A percentile compares a stretch with the other conserved stretches of the same genome.
phyloP scores from a whole-genome alignment of 1,140 invertebrate species.

The Vollenhovia emeryi region DNA sequence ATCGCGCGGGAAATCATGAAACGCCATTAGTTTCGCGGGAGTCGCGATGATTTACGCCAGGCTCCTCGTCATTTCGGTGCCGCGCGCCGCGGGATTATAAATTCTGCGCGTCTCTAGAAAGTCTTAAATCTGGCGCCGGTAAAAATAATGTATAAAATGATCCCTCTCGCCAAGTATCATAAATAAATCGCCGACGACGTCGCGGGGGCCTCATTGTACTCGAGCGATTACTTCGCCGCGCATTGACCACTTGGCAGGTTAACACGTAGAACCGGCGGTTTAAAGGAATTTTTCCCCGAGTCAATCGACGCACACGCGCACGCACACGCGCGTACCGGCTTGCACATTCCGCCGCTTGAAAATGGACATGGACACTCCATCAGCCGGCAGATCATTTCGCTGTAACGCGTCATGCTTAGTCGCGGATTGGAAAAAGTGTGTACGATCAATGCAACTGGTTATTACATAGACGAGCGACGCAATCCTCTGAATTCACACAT shows the following conservation, averaged over 20 bases:
- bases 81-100: conserved; percentile 53
- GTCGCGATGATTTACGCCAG: conserved; percentile 43
- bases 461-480: conserved; percentile 35
- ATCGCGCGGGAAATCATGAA: neutral
- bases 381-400: conserved; percentile 18
- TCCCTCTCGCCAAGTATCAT: conserved; percentile 32
- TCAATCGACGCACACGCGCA: neutral
- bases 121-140: conserved; percentile 44
- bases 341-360: conserved; percentile 24
- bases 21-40: conserved; percentile 8
- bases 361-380: conserved; percentile 31
- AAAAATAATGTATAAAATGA: conserved; percentile 63
- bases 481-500: conserved; percentile 45
- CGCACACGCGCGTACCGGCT: neutral
- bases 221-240: conserved; percentile 6
- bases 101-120: conserved; percentile 28
- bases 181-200: conserved; percentile 61
- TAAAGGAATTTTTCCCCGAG: conserved; percentile 15
- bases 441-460: conserved; percentile 35
- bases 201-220: conserved; percentile 34
- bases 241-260: conserved; percentile 35
- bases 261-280: conserved; percentile 12
- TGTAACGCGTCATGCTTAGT: conserved; percentile 49
- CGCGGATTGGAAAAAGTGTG: conserved; percentile 31
- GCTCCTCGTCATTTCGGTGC: conserved; percentile 22